These are phyloP conservation scores for Megaceryle alcyon DNA, from an alignment of 2,797 vertebrate genomes.

Conservation along the genomic window DNA sequence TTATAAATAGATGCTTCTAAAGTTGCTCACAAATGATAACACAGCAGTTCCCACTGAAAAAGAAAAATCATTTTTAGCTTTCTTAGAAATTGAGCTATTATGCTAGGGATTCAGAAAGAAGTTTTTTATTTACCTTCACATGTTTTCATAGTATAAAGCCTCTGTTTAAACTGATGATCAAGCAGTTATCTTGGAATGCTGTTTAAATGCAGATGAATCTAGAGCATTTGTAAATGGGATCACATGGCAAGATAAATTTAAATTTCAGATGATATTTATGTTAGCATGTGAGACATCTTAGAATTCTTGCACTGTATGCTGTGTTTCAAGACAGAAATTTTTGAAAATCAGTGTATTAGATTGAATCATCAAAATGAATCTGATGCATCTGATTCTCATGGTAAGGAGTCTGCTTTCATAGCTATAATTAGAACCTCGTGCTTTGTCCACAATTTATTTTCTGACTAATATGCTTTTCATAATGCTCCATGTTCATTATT, in stretches of 20 bases:
- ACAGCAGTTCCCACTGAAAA: accelerated
- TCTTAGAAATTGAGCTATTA: not conserved
- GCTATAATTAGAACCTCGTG: not conserved
- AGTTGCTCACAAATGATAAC: not conserved
- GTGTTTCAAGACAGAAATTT: not conserved
- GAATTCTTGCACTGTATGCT: not conserved
- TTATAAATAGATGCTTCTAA: not conserved
- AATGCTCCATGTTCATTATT: not conserved
- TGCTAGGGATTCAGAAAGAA: not conserved
- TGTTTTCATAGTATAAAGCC: not conserved
- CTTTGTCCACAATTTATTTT: not conserved
- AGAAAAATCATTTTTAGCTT: not conserved
- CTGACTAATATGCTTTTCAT: not conserved
- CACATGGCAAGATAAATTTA: constrained; percentile 6
- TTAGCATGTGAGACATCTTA: not conserved
- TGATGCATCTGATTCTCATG: not conserved
- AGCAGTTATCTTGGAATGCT: not conserved
- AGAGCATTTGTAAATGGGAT: not conserved
- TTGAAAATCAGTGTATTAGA: not conserved
- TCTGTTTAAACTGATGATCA: not conserved
- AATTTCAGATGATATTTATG: not conserved
- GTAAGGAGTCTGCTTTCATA: not conserved
- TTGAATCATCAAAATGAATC: no score
- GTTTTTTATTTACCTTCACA: accelerated
- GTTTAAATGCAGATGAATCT: not conserved